These are phyloP conservation scores for Digitonthophagus gazella DNA, from an alignment of 2,888 invertebrate species.

Conservation along the genomic window DNA sequence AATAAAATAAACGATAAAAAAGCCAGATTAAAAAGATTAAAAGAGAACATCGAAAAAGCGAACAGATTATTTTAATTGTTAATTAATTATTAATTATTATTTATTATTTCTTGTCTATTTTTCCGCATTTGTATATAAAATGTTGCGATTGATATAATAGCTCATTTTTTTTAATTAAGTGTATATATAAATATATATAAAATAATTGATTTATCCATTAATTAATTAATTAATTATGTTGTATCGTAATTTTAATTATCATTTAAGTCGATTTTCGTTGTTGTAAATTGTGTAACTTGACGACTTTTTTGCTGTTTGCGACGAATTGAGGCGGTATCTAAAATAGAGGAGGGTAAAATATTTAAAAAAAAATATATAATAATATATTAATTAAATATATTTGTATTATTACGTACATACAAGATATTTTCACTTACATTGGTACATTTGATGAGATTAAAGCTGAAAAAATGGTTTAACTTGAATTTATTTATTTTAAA, in stretches of 20 bases:
- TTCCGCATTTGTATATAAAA: slow-evolving; percentile 1
- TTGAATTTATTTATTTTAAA: too few species aligned
- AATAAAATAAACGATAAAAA: too few species aligned
- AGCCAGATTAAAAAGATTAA: background rate
- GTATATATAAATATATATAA: slow-evolving; percentile 11
- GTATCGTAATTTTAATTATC: too few species aligned
- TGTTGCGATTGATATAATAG: background rate
- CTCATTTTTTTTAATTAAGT: slow-evolving; percentile 3
- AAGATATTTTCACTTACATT: slow-evolving; percentile 45
- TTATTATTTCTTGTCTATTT: slow-evolving; percentile 2
- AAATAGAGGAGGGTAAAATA: background rate
- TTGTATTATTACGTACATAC: slow-evolving; percentile 37
- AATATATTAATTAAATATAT: too few species aligned
- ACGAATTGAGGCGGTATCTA: too few species aligned
- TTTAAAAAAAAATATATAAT: background rate
- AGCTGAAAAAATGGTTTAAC: background rate
- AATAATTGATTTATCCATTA: slow-evolving; percentile 1
- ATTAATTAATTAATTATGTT: slow-evolving; percentile 24
- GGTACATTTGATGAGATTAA: slow-evolving; percentile 29
- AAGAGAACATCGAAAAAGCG: background rate
- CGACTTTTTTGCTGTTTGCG: too few species aligned
- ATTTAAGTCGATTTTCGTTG: too few species aligned
- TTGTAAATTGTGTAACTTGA: too few species aligned
- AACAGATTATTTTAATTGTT: background rate
- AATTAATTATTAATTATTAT: slow-evolving; percentile 5